These are phyloP conservation scores for Asobara japonica DNA, from an alignment of 1,140 invertebrate genomes.

Conservation along the genomic window DNA sequence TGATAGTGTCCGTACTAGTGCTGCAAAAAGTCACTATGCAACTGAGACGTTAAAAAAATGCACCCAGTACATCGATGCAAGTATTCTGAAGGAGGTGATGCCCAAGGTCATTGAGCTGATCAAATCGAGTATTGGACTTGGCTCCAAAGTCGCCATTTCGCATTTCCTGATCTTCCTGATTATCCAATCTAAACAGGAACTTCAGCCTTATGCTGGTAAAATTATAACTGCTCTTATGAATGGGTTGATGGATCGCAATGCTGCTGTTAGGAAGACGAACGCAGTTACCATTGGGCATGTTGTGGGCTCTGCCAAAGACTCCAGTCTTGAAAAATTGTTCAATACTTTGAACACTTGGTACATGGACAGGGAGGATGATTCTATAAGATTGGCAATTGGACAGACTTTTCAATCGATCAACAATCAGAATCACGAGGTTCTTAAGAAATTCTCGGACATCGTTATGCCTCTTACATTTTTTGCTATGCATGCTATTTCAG, in stretches of 20 bases:
- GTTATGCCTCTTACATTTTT: slow-evolving; percentile 87
- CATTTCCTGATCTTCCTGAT: slow-evolving; percentile 84
- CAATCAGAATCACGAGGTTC: slow-evolving; percentile 82
- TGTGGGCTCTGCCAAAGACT: slow-evolving; percentile 86
- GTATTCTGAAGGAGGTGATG: slow-evolving; percentile 80
- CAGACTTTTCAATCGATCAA: slow-evolving; percentile 84
- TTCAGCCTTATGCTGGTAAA: slow-evolving; percentile 78
- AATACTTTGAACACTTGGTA: slow-evolving; percentile 83
- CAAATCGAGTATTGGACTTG: slow-evolving; percentile 81
- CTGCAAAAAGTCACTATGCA: slow-evolving; percentile 84
- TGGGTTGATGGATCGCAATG: slow-evolving; percentile 85
- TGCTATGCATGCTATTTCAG: slow-evolving; percentile 86
- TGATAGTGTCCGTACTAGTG: slow-evolving; percentile 79
- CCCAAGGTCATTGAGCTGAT: slow-evolving; percentile 85
- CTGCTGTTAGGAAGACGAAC: slow-evolving; percentile 83
- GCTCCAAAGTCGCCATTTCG: slow-evolving; percentile 85
- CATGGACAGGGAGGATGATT: slow-evolving; percentile 81
- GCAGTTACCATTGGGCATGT: slow-evolving; percentile 86
- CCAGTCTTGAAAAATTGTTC: slow-evolving; percentile 87
- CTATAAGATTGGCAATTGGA: slow-evolving; percentile 78
- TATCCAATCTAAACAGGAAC: slow-evolving; percentile 65
- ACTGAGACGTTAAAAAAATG: slow-evolving; percentile 90
- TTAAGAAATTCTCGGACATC: slow-evolving; percentile 82
- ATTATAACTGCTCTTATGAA: slow-evolving; percentile 80
- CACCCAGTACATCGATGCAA: slow-evolving; percentile 82